Percentiles rank a stretch among this genome's conserved stretches.
Evolutionary conservation across 1,140 invertebrate species (phyloP).

Genomic region (Asbolus verrucosus): DNA sequence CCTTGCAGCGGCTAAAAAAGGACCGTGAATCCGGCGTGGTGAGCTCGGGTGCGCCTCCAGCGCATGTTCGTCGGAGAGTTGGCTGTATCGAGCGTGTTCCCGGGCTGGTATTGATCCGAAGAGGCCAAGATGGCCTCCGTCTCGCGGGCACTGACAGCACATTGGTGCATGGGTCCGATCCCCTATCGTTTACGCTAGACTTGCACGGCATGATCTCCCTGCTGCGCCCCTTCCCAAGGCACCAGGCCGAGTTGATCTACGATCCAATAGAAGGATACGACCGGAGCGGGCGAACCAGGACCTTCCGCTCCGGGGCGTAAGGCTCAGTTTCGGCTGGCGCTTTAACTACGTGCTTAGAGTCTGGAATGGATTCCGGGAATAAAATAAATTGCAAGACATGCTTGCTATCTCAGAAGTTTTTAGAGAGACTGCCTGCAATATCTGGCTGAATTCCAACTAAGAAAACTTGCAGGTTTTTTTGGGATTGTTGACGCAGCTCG

Average conservation of each 20-base stretch:
- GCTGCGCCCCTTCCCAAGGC: slow-evolving; percentile 43
- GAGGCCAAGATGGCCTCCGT: slow-evolving; percentile 61
- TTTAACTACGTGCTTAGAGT: slow-evolving; percentile 59
- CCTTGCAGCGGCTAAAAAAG: neutral
- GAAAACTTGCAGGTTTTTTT: too few species aligned
- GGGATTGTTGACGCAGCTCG: too few species aligned
- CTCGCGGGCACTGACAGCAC: slow-evolving; percentile 57
- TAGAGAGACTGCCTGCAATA: slow-evolving; percentile 47
- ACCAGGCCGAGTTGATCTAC: slow-evolving; percentile 54
- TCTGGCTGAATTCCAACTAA: slow-evolving; percentile 25
- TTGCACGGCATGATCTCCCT: slow-evolving; percentile 49
- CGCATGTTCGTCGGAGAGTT: slow-evolving; percentile 4
- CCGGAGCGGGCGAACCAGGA: slow-evolving; percentile 42
- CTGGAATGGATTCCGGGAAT: slow-evolving; percentile 63
- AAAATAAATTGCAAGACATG: slow-evolving; percentile 63
- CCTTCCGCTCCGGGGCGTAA: slow-evolving; percentile 42
- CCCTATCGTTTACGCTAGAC: slow-evolving; percentile 54
- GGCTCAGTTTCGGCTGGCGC: slow-evolving; percentile 44
- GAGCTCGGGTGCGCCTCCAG: neutral
- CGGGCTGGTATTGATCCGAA: slow-evolving; percentile 59
- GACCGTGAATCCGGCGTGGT: neutral
- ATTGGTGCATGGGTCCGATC: slow-evolving; percentile 52
- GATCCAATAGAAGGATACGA: slow-evolving; percentile 54
- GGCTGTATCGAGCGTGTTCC: slow-evolving; percentile 58
- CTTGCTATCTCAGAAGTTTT: slow-evolving; percentile 58